These are phyloP conservation scores for Caenorhabditis elegans DNA, from an alignment of 1,140 invertebrate species.

Conservation along the genomic window WBcel235 BX284605.5:5681501-5682000, in stretches of 20 bases:
- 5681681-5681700: too few relatives aligned
- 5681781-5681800: background rate
- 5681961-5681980: background rate
- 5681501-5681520: conserved; percentile 36
- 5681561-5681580: background rate
- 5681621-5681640: background rate
- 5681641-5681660: background rate
- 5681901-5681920: conserved; percentile 3
- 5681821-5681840: background rate
- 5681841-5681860: background rate
- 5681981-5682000: conserved; percentile 3
- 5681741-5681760: background rate
- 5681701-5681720: background rate
- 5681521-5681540: background rate
- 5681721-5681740: background rate
- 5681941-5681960: conserved; percentile 18
- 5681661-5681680: background rate
- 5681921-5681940: conserved; percentile 14
- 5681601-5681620: background rate
- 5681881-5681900: background rate
- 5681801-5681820: background rate
- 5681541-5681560: background rate
- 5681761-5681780: background rate
- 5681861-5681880: background rate
- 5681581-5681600: background rate